These are phyloP conservation scores for Archocentrus centrarchus DNA, from an alignment of 2,113 vertebrate genomes.

Conservation along the genomic window DNA sequence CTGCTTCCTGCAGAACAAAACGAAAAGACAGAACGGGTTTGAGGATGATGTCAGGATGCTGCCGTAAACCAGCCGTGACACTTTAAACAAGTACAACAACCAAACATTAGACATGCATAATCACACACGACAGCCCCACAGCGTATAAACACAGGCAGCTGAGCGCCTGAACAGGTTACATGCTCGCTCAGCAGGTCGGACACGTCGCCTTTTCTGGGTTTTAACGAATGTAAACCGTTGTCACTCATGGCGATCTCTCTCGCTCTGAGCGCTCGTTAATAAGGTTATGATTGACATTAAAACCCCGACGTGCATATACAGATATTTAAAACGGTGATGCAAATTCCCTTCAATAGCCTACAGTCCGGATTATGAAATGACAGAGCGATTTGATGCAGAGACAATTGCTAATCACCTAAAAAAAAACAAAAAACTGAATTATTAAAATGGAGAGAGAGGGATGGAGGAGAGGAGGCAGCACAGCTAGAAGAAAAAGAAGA, in stretches of 20 bases:
- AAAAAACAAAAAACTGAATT: constrained; percentile 53
- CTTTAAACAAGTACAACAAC: constrained; percentile 50
- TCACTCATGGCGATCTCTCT: constrained; percentile 62
- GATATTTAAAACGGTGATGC: constrained; percentile 69
- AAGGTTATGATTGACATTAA: constrained; percentile 79
- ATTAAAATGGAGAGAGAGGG: constrained; percentile 57
- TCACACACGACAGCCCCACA: constrained; percentile 47
- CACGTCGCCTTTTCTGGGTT: constrained; percentile 36
- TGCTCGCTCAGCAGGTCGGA: constrained; percentile 44
- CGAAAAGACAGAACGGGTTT: background rate
- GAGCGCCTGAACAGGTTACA: constrained; percentile 52
- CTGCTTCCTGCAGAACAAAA: constrained; percentile 67
- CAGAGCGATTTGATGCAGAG: constrained; percentile 64
- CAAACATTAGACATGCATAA: constrained; percentile 49
- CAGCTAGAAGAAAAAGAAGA: background rate
- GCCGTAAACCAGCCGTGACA: constrained; percentile 33
- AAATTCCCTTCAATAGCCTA: constrained; percentile 72
- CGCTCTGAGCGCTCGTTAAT: constrained; percentile 69
- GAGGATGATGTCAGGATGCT: constrained; percentile 7
- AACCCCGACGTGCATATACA: constrained; percentile 60
- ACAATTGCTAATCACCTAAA: constrained; percentile 67
- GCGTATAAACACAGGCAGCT: constrained; percentile 13
- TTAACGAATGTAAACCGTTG: constrained; percentile 64
- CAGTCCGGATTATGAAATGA: constrained; percentile 73
- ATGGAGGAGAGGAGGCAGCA: constrained; percentile 24